These are phyloP conservation scores for Eunapius fragilis DNA, from an alignment of 37 sponge, comb jelly and placozoan species.

Conservation along the genomic window DNA sequence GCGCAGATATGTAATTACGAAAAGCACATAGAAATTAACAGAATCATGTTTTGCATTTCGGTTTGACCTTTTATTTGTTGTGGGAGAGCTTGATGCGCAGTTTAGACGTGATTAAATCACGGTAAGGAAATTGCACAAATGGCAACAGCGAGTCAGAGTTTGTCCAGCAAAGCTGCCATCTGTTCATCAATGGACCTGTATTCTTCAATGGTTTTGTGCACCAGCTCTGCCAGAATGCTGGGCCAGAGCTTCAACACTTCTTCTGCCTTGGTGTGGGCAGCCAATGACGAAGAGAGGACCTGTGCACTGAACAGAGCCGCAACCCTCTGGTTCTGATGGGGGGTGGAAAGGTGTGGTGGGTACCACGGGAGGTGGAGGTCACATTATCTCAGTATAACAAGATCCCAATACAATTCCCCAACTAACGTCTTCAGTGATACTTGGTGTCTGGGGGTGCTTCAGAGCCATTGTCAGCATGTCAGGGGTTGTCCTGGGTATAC, in stretches of 20 bases:
- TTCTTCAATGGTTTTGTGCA: slow-evolving; percentile 18
- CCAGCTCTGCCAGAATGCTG: slow-evolving; percentile 11
- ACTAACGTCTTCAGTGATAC: not conserved
- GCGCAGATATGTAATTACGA: too few relatives aligned
- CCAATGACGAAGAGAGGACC: slow-evolving; percentile 36
- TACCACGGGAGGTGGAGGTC: too few relatives aligned
- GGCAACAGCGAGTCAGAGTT: too few relatives aligned
- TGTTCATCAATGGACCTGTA: slow-evolving; percentile 15
- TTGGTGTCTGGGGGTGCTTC: not conserved
- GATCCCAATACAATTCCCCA: not conserved
- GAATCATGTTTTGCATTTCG: not conserved
- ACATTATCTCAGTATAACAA: not conserved
- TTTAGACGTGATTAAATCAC: too few relatives aligned
- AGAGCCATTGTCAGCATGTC: not conserved
- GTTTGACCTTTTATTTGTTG: not conserved
- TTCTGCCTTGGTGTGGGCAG: slow-evolving; percentile 18
- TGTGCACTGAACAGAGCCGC: slow-evolving; percentile 7
- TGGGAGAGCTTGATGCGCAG: too few relatives aligned
- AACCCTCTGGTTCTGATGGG: not conserved
- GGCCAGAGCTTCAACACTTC: slow-evolving; percentile 61
- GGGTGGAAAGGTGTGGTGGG: too few relatives aligned
- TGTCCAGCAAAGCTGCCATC: slow-evolving; percentile 27
- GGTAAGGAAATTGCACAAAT: too few relatives aligned
- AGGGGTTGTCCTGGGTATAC: too few relatives aligned
- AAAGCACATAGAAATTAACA: not conserved